Percentiles rank a stretch among this genome's conserved stretches.
Conservation (phyloP, 1,140 invertebrate species). For the Lycorma delicatula region DNA sequence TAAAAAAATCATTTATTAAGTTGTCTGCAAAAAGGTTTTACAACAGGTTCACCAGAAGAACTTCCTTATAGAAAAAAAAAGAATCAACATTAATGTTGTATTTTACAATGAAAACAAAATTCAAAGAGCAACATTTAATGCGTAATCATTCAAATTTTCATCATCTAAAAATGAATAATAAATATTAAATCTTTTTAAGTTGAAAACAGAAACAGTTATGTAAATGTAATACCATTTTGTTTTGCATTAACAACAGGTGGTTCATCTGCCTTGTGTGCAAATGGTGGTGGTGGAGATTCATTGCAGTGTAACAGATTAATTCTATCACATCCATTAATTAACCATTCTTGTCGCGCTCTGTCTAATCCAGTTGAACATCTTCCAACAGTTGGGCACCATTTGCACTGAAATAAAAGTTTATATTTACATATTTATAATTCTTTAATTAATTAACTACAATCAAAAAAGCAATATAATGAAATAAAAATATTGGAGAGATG, state of each 20-base stretch:
- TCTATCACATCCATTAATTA: slow-evolving; percentile 47
- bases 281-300: not conserved
- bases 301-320: not conserved
- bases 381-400: slow-evolving; percentile 74
- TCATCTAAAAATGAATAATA: too few relatives aligned
- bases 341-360: slow-evolving; percentile 81
- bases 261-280: not conserved
- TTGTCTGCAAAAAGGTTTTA: too few relatives aligned
- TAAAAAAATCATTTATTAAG: too few relatives aligned
- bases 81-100: too few relatives aligned
- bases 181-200: too few relatives aligned
- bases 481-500: not conserved
- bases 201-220: too few relatives aligned
- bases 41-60: too few relatives aligned
- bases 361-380: slow-evolving; percentile 87
- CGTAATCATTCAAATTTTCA: too few relatives aligned
- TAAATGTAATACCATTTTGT: too few relatives aligned
- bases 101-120: too few relatives aligned
- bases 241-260: not conserved
- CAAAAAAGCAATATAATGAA: not conserved
- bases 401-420: slow-evolving; percentile 53
- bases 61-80: too few relatives aligned
- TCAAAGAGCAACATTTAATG: too few relatives aligned
- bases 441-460: not conserved
- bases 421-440: not conserved